A percentile compares a stretch with the other conserved stretches of the same genome.
Conservation (phyloP, 37 sponge, comb jelly and placozoan genomes). For the Petrosia ficiformis region DNA sequence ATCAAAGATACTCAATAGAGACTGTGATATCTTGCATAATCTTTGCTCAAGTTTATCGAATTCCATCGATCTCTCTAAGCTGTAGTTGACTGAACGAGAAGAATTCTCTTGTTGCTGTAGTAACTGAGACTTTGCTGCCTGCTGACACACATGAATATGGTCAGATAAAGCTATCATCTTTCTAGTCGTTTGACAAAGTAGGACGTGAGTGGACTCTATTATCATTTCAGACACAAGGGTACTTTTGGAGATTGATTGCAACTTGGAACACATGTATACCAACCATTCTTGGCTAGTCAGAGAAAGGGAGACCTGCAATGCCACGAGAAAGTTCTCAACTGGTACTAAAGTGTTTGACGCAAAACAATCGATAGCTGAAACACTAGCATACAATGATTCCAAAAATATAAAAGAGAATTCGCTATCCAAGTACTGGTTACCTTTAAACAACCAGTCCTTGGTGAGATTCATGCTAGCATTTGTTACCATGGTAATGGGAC, state of each 20-base stretch:
- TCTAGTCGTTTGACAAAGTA: background rate
- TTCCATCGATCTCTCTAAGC: conserved; percentile 1
- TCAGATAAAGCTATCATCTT: background rate
- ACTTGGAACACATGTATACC: conserved; percentile 61
- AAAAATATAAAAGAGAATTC: conserved; percentile 56
- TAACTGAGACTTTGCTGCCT: background rate
- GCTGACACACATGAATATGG: background rate
- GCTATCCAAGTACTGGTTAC: conserved; percentile 29
- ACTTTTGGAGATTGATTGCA: conserved; percentile 21
- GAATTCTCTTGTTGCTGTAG: background rate
- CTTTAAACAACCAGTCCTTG: conserved; percentile 27
- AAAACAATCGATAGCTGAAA: conserved; percentile 14
- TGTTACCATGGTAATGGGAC: conserved; percentile 33
- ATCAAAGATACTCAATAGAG: conserved; percentile 47
- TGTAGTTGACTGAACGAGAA: background rate
- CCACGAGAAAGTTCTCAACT: conserved; percentile 9
- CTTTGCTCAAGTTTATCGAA: conserved; percentile 22
- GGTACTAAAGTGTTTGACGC: background rate
- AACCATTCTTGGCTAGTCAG: conserved; percentile 61
- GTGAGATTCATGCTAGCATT: conserved; percentile 46
- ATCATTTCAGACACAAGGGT: conserved; percentile 8
- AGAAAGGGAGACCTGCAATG: conserved; percentile 16
- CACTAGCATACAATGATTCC: conserved; percentile 25
- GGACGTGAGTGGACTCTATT: conserved; percentile 12
- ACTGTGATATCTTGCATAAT: conserved; percentile 45